Percentiles rank a stretch among this genome's conserved stretches.
Evolutionary conservation across 92 coral and sea anemone species (phyloP).

Genomic region (Hydrozoanthus gracilis): DNA sequence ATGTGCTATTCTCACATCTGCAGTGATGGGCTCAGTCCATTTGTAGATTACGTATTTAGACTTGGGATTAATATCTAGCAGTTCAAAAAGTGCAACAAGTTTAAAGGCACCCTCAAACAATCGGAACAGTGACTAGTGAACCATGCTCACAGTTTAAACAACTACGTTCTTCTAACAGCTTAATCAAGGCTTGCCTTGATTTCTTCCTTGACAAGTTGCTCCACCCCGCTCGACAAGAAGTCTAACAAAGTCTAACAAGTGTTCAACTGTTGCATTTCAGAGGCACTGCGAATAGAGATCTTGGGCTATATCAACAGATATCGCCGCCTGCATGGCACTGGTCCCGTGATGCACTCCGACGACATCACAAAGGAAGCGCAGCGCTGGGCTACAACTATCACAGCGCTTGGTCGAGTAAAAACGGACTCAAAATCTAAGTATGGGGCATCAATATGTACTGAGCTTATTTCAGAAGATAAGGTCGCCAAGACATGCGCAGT

Average conservation of each 20-base stretch:
- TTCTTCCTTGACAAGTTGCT: too few relatives aligned
- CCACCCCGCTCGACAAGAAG: too few relatives aligned
- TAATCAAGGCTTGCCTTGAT: too few relatives aligned
- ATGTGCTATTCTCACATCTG: too few relatives aligned
- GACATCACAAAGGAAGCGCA: constrained; percentile 70
- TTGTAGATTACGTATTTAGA: too few relatives aligned
- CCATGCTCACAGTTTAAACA: too few relatives aligned
- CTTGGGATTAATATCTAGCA: too few relatives aligned
- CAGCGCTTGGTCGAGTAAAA: constrained; percentile 57
- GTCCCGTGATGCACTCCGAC: constrained; percentile 64
- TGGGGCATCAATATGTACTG: constrained; percentile 65
- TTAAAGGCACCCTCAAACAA: too few relatives aligned
- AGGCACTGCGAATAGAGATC: constrained; percentile 57
- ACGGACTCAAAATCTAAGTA: constrained; percentile 73
- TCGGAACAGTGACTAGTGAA: too few relatives aligned
- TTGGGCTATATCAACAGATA: constrained; percentile 70
- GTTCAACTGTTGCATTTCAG: constrained; percentile 41
- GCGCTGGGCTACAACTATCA: constrained; percentile 62
- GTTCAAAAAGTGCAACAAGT: too few relatives aligned
- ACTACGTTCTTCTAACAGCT: too few relatives aligned
- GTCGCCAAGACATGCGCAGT: constrained; percentile 64
- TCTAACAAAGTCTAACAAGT: neutral
- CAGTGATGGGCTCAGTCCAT: too few relatives aligned
- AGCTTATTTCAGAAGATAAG: constrained; percentile 56
- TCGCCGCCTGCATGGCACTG: constrained; percentile 79